Percentiles rank a stretch among this genome's conserved stretches.
These are phyloP conservation scores for Pogonomyrmex californicus DNA, from an alignment of 1,140 invertebrate genomes.

Conservation along the genomic window DNA sequence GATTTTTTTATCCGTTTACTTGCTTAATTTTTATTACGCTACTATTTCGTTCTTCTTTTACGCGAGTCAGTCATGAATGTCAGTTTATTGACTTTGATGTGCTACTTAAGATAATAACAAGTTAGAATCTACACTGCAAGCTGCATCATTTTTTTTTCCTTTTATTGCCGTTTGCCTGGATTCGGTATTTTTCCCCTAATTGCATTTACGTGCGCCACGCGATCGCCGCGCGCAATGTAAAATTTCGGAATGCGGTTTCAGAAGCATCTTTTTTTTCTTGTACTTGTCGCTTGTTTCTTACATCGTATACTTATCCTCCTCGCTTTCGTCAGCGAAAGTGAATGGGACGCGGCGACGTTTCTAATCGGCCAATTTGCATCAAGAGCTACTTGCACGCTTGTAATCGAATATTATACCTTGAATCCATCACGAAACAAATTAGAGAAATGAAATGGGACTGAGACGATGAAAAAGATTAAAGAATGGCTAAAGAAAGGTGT, in stretches of 20 bases:
- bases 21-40: conserved; percentile 21
- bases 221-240: not conserved
- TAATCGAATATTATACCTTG: conserved; percentile 47
- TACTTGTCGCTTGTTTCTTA: conserved; percentile 46
- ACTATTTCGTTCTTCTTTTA: not conserved
- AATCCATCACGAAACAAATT: not conserved
- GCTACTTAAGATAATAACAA: not conserved
- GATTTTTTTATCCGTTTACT: conserved; percentile 37
- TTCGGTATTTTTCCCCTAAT: not conserved
- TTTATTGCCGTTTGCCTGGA: not conserved
- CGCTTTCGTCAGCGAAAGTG: conserved; percentile 85
- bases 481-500: not conserved
- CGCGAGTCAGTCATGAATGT: not conserved
- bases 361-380: conserved; percentile 75
- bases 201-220: conserved; percentile 1
- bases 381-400: conserved; percentile 28
- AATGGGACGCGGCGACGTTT: conserved; percentile 83
- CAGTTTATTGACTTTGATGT: not conserved
- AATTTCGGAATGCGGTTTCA: conserved; percentile 12
- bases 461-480: not conserved
- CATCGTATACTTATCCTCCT: conserved; percentile 57
- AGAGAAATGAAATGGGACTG: not conserved
- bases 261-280: conserved; percentile 2
- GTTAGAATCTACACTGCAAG: not conserved
- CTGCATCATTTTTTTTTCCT: conserved; percentile 3